A percentile compares a stretch with the other conserved stretches of the same genome.
Conservation (phyloP, 1,140 invertebrate genomes). For the Dinothrombium tinctorium region DNA sequence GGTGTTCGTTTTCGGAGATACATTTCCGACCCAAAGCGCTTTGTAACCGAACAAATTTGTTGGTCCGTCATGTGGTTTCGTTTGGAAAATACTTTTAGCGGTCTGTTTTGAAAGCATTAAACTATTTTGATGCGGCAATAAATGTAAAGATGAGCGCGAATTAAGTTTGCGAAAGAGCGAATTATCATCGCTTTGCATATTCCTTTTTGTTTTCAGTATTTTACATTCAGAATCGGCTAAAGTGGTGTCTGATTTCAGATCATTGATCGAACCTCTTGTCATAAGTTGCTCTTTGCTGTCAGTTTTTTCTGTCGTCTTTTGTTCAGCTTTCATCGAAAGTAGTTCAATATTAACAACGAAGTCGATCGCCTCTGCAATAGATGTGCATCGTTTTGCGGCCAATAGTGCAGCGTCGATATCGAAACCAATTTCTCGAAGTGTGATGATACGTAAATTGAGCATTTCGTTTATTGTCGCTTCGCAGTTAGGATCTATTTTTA, state of each 20-base stretch:
- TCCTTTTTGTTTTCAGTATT: background rate
- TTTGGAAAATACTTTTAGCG: too few species aligned
- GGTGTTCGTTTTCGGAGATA: too few species aligned
- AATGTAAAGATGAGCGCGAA: too few species aligned
- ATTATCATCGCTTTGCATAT: background rate
- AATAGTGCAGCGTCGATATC: background rate
- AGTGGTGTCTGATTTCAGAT: background rate
- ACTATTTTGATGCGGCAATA: background rate
- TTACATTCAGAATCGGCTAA: background rate
- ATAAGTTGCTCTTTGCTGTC: background rate
- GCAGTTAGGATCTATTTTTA: background rate
- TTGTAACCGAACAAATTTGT: slow-evolving; percentile 4
- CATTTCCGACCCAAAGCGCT: slow-evolving; percentile 1
- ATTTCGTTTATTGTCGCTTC: background rate
- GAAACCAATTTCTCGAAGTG: background rate
- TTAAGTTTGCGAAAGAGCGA: background rate
- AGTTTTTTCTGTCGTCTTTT: background rate
- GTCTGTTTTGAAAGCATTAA: too few species aligned
- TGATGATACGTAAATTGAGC: background rate
- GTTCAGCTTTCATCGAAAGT: too few species aligned
- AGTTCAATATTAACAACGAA: background rate
- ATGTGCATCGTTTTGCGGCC: background rate
- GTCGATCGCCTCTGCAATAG: background rate
- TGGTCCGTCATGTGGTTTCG: background rate
- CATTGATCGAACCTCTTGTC: background rate